phyloP scores from a whole-genome alignment of 2,888 invertebrate species.

The Drosophila borborema region DNA sequence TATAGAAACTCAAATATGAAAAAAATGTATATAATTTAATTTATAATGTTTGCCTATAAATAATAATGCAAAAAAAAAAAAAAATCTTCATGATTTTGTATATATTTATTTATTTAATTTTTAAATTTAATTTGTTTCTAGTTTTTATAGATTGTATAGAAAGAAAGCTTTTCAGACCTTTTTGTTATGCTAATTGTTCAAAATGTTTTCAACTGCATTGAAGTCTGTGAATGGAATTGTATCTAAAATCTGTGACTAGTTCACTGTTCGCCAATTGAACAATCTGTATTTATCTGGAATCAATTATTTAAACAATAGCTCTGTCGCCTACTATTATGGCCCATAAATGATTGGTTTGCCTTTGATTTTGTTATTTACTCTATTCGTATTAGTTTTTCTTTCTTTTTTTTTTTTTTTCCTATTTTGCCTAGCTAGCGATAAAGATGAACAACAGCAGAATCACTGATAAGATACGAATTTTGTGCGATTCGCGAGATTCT shows the following conservation, averaged over 20 bases:
- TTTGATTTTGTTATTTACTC: conserved; percentile 52
- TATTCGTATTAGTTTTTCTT: conserved; percentile 18
- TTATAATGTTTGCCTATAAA: background rate
- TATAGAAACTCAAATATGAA: too few species aligned
- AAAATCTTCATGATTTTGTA: too few species aligned
- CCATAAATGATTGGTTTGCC: conserved; percentile 41
- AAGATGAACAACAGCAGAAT: conserved; percentile 57
- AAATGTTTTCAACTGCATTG: background rate
- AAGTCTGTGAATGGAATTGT: background rate
- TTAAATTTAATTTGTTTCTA: too few species aligned
- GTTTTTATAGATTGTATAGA: too few species aligned
- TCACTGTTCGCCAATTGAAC: conserved; percentile 3
- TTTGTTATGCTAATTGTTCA: background rate
- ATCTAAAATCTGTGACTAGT: conserved; percentile 4
- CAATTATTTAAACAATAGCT: conserved; percentile 23
- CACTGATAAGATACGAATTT: conserved; percentile 67
- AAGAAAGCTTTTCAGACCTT: too few species aligned
- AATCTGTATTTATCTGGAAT: conserved; percentile 17
- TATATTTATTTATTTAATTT: too few species aligned
- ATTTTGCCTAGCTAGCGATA: conserved; percentile 60
- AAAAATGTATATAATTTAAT: background rate
- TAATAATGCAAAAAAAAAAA: too few species aligned
- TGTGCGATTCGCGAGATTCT: conserved; percentile 22
- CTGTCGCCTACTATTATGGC: conserved; percentile 29
- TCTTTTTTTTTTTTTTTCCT: conserved; percentile 27